Conservation (phyloP, 2,888 invertebrate genomes). For the Tinea pellionella region DNA sequence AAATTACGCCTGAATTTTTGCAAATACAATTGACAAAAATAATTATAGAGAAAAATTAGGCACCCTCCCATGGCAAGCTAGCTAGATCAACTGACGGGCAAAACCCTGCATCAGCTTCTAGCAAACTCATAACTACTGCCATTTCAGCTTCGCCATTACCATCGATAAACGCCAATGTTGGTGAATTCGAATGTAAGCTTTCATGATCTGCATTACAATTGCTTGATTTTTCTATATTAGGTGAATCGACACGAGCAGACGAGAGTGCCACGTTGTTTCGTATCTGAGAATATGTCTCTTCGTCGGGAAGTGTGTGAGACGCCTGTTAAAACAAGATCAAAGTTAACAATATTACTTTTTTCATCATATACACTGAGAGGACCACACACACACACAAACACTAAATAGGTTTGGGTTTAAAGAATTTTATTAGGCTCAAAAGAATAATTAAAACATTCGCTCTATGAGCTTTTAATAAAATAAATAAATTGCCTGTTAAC, state of each 20-base stretch:
- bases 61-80: constrained; percentile 77
- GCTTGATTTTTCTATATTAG: constrained; percentile 52
- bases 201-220: neutral
- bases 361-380: too few relatives aligned
- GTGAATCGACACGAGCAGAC: constrained; percentile 17
- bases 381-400: too few relatives aligned
- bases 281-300: constrained; percentile 25
- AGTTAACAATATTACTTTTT: too few relatives aligned
- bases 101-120: constrained; percentile 90
- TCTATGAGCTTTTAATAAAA: too few relatives aligned
- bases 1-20: too few relatives aligned
- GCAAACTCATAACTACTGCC: constrained; percentile 91
- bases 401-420: too few relatives aligned
- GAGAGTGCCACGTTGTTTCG: constrained; percentile 41
- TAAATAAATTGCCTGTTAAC: too few relatives aligned
- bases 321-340: too few relatives aligned
- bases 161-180: constrained; percentile 61
- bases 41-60: too few relatives aligned
- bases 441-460: too few relatives aligned
- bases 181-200: constrained; percentile 4
- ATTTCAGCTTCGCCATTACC: constrained; percentile 91
- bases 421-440: too few relatives aligned
- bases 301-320: constrained; percentile 23
- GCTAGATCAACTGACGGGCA: constrained; percentile 90
- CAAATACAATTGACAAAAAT: too few relatives aligned